Conservation (phyloP, 2,888 invertebrate genomes). For the Epistrophe grossulariae region DNA sequence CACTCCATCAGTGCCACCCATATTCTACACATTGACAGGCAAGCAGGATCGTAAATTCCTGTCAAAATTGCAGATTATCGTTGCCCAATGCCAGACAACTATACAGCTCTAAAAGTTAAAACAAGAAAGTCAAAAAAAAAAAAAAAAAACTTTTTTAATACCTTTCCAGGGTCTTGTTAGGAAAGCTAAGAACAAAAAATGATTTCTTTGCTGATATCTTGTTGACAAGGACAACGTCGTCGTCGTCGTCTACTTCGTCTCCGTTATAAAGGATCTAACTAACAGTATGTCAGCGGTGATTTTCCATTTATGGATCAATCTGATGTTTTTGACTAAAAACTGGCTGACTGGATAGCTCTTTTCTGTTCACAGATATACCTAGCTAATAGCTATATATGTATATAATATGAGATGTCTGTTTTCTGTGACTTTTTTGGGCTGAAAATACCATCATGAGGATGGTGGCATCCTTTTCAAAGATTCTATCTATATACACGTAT, state of each 20-base stretch:
- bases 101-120: slow-evolving; percentile 20
- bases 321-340: slow-evolving; percentile 63
- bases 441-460: not conserved
- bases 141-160: slow-evolving; percentile 27
- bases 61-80: slow-evolving; percentile 62
- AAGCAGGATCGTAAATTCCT: slow-evolving; percentile 63
- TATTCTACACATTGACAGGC: slow-evolving; percentile 45
- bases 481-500: not conserved
- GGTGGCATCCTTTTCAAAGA: slow-evolving; percentile 1
- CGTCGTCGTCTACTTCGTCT: not conserved
- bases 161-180: slow-evolving; percentile 9
- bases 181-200: slow-evolving; percentile 4
- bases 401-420: slow-evolving; percentile 9
- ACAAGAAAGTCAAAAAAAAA: not conserved
- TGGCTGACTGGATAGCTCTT: not conserved
- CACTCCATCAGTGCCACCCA: slow-evolving; percentile 61
- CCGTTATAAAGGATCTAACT: slow-evolving; percentile 39
- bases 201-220: not conserved
- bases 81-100: slow-evolving; percentile 35
- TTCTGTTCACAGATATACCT: not conserved
- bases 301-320: slow-evolving; percentile 70
- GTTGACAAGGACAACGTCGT: slow-evolving; percentile 18
- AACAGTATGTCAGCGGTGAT: slow-evolving; percentile 53
- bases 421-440: not conserved
- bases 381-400: not conserved